phyloP scores from a whole-genome alignment of 2,888 invertebrate species.

The Arrhopalites spinosus region DNA sequence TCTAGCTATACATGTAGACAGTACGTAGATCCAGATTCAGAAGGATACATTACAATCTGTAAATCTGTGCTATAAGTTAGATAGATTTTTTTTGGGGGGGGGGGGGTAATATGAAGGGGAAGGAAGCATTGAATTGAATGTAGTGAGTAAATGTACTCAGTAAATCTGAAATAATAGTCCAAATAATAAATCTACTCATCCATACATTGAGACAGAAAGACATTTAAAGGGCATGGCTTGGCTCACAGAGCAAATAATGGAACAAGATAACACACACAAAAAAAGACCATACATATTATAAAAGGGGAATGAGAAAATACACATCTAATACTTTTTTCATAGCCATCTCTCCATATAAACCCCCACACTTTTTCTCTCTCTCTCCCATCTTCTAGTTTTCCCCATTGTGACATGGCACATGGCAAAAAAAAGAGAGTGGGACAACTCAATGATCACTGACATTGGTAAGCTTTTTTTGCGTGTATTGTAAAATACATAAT shows the following conservation, averaged over 20 bases:
- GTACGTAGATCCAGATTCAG: too few species aligned
- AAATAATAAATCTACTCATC: conserved; percentile 33
- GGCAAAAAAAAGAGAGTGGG: neutral
- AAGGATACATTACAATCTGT: too few species aligned
- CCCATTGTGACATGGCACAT: neutral
- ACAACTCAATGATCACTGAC: neutral
- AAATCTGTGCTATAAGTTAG: too few species aligned
- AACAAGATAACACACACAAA: conserved; percentile 27
- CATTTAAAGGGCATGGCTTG: conserved; percentile 18
- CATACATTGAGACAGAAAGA: conserved; percentile 27
- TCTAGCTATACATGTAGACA: too few species aligned
- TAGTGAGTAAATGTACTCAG: conserved; percentile 13
- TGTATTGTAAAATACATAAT: too few species aligned
- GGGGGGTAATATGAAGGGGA: conserved; percentile 3
- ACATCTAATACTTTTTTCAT: neutral
- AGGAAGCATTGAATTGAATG: conserved; percentile 22
- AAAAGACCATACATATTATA: conserved; percentile 4
- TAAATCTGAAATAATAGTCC: conserved; percentile 28
- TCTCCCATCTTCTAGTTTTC: neutral
- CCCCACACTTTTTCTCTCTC: neutral
- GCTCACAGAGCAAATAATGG: conserved; percentile 23
- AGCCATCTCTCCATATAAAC: neutral
- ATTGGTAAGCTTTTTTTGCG: neutral
- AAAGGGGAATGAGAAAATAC: neutral
- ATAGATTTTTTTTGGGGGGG: neutral